phyloP scores from a whole-genome alignment of 2,888 invertebrate species.

The Melipona beecheii region DNA sequence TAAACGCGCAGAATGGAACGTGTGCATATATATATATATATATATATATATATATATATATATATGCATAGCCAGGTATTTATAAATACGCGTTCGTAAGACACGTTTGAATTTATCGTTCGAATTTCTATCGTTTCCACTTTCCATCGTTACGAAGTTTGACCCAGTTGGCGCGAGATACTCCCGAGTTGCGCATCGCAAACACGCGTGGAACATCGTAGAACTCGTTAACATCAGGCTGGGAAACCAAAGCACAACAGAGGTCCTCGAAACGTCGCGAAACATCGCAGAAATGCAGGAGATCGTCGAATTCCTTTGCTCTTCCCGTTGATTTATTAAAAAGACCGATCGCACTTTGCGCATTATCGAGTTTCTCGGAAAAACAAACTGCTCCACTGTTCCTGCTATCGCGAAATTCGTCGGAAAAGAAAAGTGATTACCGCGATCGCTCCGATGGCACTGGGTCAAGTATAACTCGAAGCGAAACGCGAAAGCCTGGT shows the following conservation, averaged over 20 bases:
- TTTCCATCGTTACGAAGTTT: background rate
- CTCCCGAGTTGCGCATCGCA: background rate
- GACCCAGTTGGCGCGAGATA: background rate
- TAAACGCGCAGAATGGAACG: background rate
- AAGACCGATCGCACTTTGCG: background rate
- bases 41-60: too few species aligned
- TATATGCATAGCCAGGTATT: background rate
- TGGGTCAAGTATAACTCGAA: constrained; percentile 54
- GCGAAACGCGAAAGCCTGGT: constrained; percentile 38
- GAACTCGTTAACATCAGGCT: background rate
- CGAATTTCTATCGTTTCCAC: too few species aligned
- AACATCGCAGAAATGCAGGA: background rate
- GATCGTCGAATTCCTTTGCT: background rate
- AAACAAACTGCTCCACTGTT: background rate
- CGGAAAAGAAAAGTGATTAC: constrained; percentile 53
- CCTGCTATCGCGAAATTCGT: constrained; percentile 30
- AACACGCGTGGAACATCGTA: background rate
- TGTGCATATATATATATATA: too few species aligned
- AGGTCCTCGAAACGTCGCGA: background rate
- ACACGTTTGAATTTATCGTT: background rate
- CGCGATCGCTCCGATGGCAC: constrained; percentile 22
- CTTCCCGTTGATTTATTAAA: background rate
- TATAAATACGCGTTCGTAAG: background rate
- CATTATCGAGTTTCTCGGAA: constrained; percentile 27
- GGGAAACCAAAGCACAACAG: background rate